A percentile compares a stretch with the other conserved stretches of the same genome.
These are phyloP conservation scores for Cecropterus lyciades DNA, from an alignment of 1,140 invertebrate genomes.

Conservation along the genomic window DNA sequence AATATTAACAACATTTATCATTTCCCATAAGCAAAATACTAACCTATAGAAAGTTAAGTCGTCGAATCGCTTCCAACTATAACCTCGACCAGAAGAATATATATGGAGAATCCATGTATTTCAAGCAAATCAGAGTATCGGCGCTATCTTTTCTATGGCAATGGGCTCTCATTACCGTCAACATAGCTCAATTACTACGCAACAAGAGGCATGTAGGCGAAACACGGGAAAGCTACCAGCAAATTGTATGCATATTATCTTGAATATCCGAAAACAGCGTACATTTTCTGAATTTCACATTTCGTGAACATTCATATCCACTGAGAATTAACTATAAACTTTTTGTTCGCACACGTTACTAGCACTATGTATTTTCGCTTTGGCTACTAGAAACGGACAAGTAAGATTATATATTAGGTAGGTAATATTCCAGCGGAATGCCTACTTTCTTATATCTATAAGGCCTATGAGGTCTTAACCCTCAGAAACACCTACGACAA, in stretches of 20 bases:
- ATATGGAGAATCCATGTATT: neutral
- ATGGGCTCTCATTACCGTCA: conserved; percentile 33
- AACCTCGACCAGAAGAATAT: too few relatives aligned
- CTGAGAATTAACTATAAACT: conserved; percentile 7
- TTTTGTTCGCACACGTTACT: conserved; percentile 3
- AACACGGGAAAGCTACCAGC: conserved; percentile 22
- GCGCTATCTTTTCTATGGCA: conserved; percentile 5
- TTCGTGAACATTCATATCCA: conserved; percentile 17
- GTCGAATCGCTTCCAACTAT: too few relatives aligned
- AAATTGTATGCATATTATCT: conserved; percentile 28
- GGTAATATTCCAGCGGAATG: too few relatives aligned
- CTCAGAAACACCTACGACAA: too few relatives aligned
- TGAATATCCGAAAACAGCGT: conserved; percentile 26
- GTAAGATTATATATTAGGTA: too few relatives aligned
- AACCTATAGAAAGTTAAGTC: too few relatives aligned
- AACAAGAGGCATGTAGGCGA: conserved; percentile 28
- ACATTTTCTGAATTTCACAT: conserved; percentile 26
- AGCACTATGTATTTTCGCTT: too few relatives aligned
- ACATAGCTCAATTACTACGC: conserved; percentile 42
- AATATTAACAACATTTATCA: too few relatives aligned
- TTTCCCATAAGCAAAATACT: too few relatives aligned
- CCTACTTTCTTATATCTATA: too few relatives aligned
- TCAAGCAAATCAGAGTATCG: neutral
- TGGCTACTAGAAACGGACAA: too few relatives aligned
- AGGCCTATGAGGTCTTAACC: too few relatives aligned